Evolutionary conservation across 2,888 invertebrate species (phyloP).

Genomic region (Cephonodes hylas): DNA sequence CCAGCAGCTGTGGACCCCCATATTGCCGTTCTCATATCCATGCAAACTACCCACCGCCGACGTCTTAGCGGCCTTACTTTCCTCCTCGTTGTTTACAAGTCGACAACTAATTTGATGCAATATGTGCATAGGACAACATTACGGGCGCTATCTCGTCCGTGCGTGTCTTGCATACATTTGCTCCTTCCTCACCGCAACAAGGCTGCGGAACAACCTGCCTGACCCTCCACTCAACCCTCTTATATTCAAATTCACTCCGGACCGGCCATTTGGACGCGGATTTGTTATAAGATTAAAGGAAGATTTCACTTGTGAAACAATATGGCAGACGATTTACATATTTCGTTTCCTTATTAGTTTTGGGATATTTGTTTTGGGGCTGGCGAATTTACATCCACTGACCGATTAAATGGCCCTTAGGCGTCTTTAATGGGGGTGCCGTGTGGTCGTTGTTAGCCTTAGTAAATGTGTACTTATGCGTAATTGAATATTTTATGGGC

Average conservation of each 20-base stretch:
- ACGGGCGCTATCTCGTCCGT: constrained; percentile 75
- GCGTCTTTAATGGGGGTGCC: constrained; percentile 81
- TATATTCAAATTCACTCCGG: constrained; percentile 76
- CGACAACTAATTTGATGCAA: constrained; percentile 82
- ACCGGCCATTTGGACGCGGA: constrained; percentile 81
- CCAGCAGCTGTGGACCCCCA: constrained; percentile 78
- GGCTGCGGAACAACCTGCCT: constrained; percentile 58
- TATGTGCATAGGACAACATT: constrained; percentile 81
- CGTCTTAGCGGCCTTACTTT: constrained; percentile 77
- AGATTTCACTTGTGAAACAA: constrained; percentile 82
- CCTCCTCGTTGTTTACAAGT: constrained; percentile 78
- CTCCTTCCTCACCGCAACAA: constrained; percentile 64
- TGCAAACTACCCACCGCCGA: constrained; percentile 78
- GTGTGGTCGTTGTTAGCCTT: constrained; percentile 80
- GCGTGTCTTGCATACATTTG: constrained; percentile 81
- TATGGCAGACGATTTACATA: constrained; percentile 81
- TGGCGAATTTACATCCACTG: constrained; percentile 80
- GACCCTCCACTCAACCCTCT: constrained; percentile 74
- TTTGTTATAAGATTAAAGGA: constrained; percentile 83
- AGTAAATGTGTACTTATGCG: constrained; percentile 80
- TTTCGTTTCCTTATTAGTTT: constrained; percentile 82
- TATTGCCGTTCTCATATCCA: constrained; percentile 81
- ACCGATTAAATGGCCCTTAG: constrained; percentile 82
- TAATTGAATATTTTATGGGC: constrained; percentile 81
- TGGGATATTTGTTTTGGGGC: constrained; percentile 81